phyloP scores from a whole-genome alignment of 2,797 vertebrate genomes.

The Acrossocheilus fasciatus region DNA sequence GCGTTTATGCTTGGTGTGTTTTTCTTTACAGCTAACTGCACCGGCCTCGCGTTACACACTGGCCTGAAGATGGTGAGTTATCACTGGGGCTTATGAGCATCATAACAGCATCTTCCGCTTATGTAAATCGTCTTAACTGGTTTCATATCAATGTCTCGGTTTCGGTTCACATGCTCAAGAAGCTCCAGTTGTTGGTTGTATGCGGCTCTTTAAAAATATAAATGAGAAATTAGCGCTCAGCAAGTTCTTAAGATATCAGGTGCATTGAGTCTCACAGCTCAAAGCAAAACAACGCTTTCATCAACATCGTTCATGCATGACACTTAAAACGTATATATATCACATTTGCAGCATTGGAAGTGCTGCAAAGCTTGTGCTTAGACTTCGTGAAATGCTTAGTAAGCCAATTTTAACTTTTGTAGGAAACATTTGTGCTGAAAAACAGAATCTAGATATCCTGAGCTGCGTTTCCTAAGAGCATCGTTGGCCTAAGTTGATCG shows the following conservation, averaged over 20 bases:
- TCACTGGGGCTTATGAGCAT: background rate
- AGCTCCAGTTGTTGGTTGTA: background rate
- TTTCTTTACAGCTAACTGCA: constrained; percentile 52
- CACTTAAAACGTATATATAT: background rate
- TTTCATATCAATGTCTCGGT: background rate
- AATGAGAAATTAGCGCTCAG: background rate
- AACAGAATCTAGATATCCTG: background rate
- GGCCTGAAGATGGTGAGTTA: constrained; percentile 59
- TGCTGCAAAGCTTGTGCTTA: background rate
- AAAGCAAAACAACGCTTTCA: background rate
- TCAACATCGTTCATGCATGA: background rate
- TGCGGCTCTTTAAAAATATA: background rate
- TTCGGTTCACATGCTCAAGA: background rate
- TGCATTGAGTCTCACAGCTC: background rate
- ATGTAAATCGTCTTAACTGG: background rate
- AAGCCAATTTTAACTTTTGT: background rate
- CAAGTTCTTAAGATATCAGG: constrained; percentile 21
- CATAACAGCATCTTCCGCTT: constrained; percentile 14
- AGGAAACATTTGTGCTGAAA: background rate
- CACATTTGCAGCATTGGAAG: background rate
- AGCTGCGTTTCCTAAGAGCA: too few relatives aligned
- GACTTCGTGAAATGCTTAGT: background rate
- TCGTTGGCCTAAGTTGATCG: too few relatives aligned
- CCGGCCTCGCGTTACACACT: constrained; percentile 60
- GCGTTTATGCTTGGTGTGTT: constrained; percentile 39